Base-by-base conservation (phyloP, 2,888 invertebrate species). In the Junonia oenone region DNA sequence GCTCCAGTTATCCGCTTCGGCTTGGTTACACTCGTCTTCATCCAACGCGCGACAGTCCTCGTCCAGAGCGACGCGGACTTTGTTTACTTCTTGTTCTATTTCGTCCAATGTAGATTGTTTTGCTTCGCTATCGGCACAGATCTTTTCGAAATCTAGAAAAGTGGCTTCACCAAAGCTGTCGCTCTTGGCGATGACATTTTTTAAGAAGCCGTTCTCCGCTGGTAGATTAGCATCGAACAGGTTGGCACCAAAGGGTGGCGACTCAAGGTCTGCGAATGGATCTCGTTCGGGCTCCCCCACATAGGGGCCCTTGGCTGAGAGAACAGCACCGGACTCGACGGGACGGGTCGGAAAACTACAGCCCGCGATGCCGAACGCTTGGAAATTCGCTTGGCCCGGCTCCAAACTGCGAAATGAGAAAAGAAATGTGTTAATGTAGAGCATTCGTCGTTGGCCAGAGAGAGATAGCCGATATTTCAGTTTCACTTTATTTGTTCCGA, bases 371-470 rank as follows among this genome's bases (percentile, higher is more conserved):
- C 79, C 79, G 82, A 83, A 85, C 86, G 88, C 84, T 87, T 84
- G 90, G 75, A 90, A 90, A 84, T 83, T 83, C 81, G 81, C 80
- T 91, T 91, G 91, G 90, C 91, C 83, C 87, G 87, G 82, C 83
- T 91, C 90, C 91, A 91, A 91, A 81, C 90, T 89, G 91, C 81
- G 85, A 90, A 89, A 89, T 87, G 89, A 87, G 89, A 89, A 89
- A 90, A 90, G 86, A 88, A 88, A 87, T 74, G 76, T 71, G 80
- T 81, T 82, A 84, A 86, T 83, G 82, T 83, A 81, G 76, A 81
- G 73, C 83, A 69, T 71, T 40, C 71, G 65, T 73, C 76, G 74
- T 81, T 82, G 73, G 85, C 75, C 74, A 81, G 89, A 90, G 71
- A 83, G 89, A 85, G 90, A 90, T 75, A 78, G 79, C 68, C 60